Evolutionary conservation across 2,797 vertebrate species (phyloP), one percentile per base, ranked within the genome.

Genomic region (Mergus octosetaceus): DNA sequence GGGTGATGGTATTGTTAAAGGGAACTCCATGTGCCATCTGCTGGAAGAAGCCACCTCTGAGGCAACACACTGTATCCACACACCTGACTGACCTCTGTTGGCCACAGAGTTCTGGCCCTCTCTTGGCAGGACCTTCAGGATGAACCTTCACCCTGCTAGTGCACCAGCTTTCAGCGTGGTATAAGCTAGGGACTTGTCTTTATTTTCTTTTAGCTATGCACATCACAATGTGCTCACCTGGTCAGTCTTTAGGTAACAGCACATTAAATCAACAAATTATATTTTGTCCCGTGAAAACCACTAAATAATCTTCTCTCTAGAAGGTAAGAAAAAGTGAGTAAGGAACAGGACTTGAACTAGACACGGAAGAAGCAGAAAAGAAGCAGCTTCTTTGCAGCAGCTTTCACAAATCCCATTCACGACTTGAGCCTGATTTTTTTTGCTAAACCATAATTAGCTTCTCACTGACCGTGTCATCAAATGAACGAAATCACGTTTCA

Each of bases 1-100:
- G 70, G 28, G 8, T 79, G 56, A 36, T 34, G 57, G 22, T 24
- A 61, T 32, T 60, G 43, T 56, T 83, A 32, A 72, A 69, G 86
- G 87, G 61, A 81, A 81, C 71, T 86, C 85, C 9, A 1, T 27
- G 43, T 95, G 95, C 95, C 95, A 94, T 57, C 96, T 95, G 90
- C 93, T 95, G 95, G 95, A 85, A 81, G 74, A 82, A 90, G 27
- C 57, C 49, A 43, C 13, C 64, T 75, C 47, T 1, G 45, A 89
- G 64, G 75, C 75, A 62, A 12, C 11, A 0, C 1, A 21, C n/a
- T 22, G 28, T 21, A 47, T 60, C 45, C 39, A 25, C 36, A 65
- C 77, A 58, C 10, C 56, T 24, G 72, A n/a, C 53, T 9, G 45
- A 51, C 10, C 24, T 3, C 64, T 25, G 43, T 1, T 25, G 51